Conservation (phyloP, 2,888 invertebrate genomes). For the Acrobasis repandana region DNA sequence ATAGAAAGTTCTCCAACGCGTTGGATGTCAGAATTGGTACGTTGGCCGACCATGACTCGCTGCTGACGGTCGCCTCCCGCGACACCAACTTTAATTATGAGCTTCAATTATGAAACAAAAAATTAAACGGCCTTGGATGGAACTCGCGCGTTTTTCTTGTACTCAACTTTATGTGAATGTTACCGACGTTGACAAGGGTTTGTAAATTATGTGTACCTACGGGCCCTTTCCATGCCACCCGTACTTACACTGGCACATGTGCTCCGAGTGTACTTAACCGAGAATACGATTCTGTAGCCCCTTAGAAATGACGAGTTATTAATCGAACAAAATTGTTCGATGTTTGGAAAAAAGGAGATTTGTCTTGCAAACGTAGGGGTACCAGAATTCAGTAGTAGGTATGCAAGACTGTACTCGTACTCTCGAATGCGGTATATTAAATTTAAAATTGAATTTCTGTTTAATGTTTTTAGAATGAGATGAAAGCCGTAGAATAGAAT, state of each 20-base stretch:
- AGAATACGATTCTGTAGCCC: neutral
- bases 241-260: neutral
- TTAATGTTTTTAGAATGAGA: conserved; percentile 2
- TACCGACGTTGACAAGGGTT: conserved; percentile 58
- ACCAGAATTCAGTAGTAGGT: neutral
- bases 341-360: no score
- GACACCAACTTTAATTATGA: conserved; percentile 26
- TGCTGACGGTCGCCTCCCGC: conserved; percentile 27
- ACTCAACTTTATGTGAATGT: conserved; percentile 33
- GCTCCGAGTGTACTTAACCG: neutral
- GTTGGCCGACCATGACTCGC: conserved; percentile 64
- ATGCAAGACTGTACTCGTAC: neutral
- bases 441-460: neutral
- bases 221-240: conserved; percentile 1
- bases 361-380: no score
- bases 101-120: conserved; percentile 31
- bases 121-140: conserved; percentile 23
- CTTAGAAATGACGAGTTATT: no score
- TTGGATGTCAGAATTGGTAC: conserved; percentile 48
- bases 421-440: neutral
- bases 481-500: neutral
- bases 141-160: conserved; percentile 24
- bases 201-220: conserved; percentile 22
- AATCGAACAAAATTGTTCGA: no score
- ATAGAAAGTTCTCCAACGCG: conserved; percentile 31